Evolutionary conservation across 2,113 vertebrate genomes (phyloP).

Genomic region (Cyanistes caeruleus): DNA sequence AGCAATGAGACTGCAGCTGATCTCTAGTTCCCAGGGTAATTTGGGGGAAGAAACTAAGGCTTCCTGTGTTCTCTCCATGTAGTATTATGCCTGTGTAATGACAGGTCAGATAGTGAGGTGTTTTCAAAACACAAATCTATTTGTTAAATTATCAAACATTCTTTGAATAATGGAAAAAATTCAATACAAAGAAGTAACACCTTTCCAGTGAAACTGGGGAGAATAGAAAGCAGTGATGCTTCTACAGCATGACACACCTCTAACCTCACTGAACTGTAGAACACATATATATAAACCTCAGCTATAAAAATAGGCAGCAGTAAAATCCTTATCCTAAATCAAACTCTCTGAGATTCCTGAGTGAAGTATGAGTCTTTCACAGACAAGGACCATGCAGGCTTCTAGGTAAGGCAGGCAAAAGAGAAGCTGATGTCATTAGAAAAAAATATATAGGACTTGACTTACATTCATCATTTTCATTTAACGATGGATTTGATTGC

Average conservation of each 20-base stretch:
- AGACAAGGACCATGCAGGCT: neutral
- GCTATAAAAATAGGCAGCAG: constrained; percentile 2
- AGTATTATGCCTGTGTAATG: neutral
- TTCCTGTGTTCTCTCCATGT: neutral
- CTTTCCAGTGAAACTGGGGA: neutral
- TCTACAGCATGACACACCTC: neutral
- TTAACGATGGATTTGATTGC: constrained; percentile 18
- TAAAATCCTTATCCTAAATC: constrained; percentile 20
- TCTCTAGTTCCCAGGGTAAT: neutral
- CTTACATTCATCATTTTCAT: neutral
- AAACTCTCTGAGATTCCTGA: neutral
- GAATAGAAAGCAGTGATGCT: neutral
- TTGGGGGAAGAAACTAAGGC: neutral
- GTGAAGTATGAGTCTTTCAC: neutral
- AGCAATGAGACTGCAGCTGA: neutral
- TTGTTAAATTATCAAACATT: neutral
- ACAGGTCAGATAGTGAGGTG: neutral
- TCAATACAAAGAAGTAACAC: neutral
- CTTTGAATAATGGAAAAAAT: neutral
- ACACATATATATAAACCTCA: neutral
- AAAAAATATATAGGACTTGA: neutral
- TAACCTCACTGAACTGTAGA: neutral
- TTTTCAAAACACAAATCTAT: neutral
- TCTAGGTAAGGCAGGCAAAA: neutral
- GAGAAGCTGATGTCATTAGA: neutral